phyloP scores from a whole-genome alignment of 37 sponge, comb jelly and placozoan species.

The Dysidea cf. avara region DNA sequence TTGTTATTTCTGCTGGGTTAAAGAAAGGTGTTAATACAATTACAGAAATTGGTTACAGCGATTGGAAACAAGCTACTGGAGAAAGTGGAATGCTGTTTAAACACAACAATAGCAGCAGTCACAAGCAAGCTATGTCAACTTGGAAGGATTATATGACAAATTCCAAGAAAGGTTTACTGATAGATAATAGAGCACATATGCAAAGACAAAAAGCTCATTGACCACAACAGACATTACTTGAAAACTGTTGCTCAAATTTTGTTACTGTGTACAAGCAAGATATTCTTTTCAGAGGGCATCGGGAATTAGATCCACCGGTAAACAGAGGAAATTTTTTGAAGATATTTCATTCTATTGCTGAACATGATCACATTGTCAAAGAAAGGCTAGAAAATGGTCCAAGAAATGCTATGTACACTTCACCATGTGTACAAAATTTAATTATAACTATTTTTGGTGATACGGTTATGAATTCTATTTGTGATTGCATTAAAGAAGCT shows the following conservation, averaged over 20 bases:
- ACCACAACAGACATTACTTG: constrained; percentile 12
- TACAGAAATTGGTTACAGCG: not conserved
- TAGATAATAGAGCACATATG: too few relatives aligned
- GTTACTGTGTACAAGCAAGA: constrained; percentile 11
- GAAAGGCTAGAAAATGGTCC: constrained; percentile 9
- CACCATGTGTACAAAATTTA: constrained; percentile 4
- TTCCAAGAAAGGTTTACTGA: too few relatives aligned
- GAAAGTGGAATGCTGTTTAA: not conserved
- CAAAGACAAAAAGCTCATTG: not conserved
- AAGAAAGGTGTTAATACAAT: not conserved
- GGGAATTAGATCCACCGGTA: not conserved
- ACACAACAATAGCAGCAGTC: not conserved
- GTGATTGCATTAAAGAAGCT: not conserved
- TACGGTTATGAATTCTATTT: not conserved
- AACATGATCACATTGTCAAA: constrained; percentile 6
- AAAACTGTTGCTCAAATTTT: constrained; percentile 1
- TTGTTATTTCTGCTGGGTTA: too few relatives aligned
- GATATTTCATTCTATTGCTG: not conserved
- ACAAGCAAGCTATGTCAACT: too few relatives aligned
- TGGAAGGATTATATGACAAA: too few relatives aligned
- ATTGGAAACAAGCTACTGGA: constrained; percentile 4
- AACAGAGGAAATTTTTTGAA: constrained; percentile 10
- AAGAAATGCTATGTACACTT: constrained; percentile 24
- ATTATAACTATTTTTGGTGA: constrained; percentile 7
- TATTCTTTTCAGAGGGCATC: constrained; percentile 10